A percentile compares a stretch with the other conserved stretches of the same genome.
phyloP scores from a whole-genome alignment of 1,140 invertebrate genomes.

The Hirudo medicinalis region DNA sequence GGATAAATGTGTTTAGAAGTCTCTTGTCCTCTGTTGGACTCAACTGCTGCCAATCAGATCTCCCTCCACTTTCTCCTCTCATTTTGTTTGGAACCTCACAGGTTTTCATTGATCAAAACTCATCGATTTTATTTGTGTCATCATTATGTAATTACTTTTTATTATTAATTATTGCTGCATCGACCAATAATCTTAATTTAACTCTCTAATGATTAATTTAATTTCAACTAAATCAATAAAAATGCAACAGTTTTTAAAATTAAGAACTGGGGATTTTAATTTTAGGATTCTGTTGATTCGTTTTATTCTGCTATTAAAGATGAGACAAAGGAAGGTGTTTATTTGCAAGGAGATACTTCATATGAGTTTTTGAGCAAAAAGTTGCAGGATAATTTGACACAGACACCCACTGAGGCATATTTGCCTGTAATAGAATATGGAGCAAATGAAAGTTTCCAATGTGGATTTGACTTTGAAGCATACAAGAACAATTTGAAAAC shows the following conservation, averaged over 20 bases:
- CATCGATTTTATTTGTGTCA: background rate
- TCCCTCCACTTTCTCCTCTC: slow-evolving; percentile 29
- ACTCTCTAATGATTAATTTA: background rate
- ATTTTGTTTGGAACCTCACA: slow-evolving; percentile 27
- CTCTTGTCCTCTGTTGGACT: slow-evolving; percentile 58
- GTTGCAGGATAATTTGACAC: no score
- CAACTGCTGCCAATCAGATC: slow-evolving; percentile 44
- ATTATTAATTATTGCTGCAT: background rate
- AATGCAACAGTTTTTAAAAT: background rate
- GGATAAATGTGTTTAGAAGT: slow-evolving; percentile 61
- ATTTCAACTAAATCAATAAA: background rate
- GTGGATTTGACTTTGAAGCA: slow-evolving; percentile 49
- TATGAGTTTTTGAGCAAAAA: background rate
- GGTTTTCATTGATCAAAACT: slow-evolving; percentile 24
- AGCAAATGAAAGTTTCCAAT: background rate
- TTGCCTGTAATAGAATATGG: background rate
- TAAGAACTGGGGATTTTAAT: background rate
- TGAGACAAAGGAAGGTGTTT: background rate
- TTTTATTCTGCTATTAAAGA: background rate
- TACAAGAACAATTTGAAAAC: slow-evolving; percentile 53
- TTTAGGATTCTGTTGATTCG: background rate
- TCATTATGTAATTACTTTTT: background rate
- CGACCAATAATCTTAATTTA: slow-evolving; percentile 1
- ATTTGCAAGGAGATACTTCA: background rate
- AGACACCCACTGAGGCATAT: background rate